Percentiles rank a stretch among this genome's conserved stretches.
Evolutionary conservation across 2,888 invertebrate genomes (phyloP).

Genomic region (Cerastis leucographa): DNA sequence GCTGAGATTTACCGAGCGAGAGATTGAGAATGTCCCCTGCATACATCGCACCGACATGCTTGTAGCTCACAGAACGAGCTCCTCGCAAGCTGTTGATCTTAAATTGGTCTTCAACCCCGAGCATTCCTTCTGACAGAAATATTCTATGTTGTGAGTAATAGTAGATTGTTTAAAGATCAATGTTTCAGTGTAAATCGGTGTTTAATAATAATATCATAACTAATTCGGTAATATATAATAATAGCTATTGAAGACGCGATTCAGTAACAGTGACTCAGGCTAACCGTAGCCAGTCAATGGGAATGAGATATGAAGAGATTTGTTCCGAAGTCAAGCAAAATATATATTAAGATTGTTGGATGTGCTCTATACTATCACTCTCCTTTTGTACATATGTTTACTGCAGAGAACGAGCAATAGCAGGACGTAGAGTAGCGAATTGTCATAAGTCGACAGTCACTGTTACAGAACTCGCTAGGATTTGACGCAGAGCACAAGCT

Average conservation of each 20-base stretch:
- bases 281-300: not conserved
- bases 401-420: conserved; percentile 19
- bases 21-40: conserved; percentile 29
- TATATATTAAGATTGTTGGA: conserved; percentile 30
- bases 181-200: conserved; percentile 64
- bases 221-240: conserved; percentile 43
- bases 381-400: conserved; percentile 49
- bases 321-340: conserved; percentile 19
- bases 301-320: conserved; percentile 26
- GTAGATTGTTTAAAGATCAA: conserved; percentile 45
- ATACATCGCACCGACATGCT: conserved; percentile 17
- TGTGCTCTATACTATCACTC: conserved; percentile 36
- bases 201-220: conserved; percentile 58
- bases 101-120: conserved; percentile 42
- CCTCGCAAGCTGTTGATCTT: conserved; percentile 30
- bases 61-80: conserved; percentile 3
- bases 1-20: conserved; percentile 7
- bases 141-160: conserved; percentile 40
- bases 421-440: conserved; percentile 31
- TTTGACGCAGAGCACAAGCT: conserved; percentile 47
- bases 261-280: conserved; percentile 40
- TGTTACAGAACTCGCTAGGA: conserved; percentile 33
- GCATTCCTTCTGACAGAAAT: conserved; percentile 50
- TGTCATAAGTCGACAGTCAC: conserved; percentile 37
- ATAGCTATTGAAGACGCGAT: conserved; percentile 35